A percentile compares a stretch with the other conserved stretches of the same genome.
Evolutionary conservation across 2,113 vertebrate species (phyloP).

Genomic region (Malurus cyaneus): DNA sequence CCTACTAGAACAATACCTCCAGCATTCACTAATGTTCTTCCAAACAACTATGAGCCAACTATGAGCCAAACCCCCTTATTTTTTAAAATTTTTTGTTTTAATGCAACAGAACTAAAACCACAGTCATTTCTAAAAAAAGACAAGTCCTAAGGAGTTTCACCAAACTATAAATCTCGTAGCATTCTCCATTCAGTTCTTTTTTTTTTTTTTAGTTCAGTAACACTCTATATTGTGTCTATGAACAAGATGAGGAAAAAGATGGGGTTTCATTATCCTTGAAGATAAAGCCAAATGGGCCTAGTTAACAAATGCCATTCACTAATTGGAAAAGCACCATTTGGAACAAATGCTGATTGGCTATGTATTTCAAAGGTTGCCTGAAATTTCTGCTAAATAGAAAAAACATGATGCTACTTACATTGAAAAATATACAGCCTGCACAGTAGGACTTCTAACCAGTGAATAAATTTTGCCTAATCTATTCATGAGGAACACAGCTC

Average conservation of each 20-base stretch:
- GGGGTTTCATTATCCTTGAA: conserved; percentile 45
- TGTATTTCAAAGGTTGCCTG: conserved; percentile 34
- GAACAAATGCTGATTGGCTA: conserved; percentile 42
- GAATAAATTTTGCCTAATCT: conserved; percentile 45
- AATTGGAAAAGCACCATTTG: conserved; percentile 48
- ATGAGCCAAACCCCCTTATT: not conserved
- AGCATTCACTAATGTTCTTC: not conserved
- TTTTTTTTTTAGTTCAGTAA: conserved; percentile 8
- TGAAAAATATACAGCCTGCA: conserved; percentile 49
- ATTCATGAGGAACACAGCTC: not conserved
- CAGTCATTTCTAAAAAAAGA: not conserved
- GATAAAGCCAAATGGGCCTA: conserved; percentile 30
- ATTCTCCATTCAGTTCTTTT: not conserved
- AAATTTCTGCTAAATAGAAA: conserved; percentile 54
- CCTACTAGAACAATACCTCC: not conserved
- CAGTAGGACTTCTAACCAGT: conserved; percentile 32
- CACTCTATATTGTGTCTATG: not conserved
- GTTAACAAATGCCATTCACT: conserved; percentile 43
- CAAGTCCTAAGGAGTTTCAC: not conserved
- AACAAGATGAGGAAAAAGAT: conserved; percentile 40
- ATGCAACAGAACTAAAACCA: not conserved
- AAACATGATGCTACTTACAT: conserved; percentile 38
- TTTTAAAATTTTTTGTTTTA: not conserved
- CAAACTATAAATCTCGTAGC: not conserved
- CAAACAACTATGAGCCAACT: not conserved